phyloP scores from a whole-genome alignment of 2,797 vertebrate genomes.

The Scomberomorus guttatus region DNA sequence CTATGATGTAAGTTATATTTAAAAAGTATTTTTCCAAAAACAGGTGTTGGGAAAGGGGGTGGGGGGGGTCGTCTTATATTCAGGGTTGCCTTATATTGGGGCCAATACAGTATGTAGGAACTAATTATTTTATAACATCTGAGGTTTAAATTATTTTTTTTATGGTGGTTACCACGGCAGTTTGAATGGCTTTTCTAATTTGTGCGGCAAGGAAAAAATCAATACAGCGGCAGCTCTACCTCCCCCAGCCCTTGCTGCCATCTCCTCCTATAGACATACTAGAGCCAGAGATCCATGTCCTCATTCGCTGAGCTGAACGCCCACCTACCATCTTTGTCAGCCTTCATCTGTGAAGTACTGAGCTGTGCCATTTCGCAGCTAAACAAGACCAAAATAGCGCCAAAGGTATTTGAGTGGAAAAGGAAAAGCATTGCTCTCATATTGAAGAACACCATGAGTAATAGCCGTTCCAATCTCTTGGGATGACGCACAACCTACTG shows the following conservation, averaged over 20 bases:
- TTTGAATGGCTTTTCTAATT: no score
- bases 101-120: no score
- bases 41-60: no score
- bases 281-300: slow-evolving; percentile 58
- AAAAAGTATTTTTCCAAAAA: no score
- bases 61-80: no score
- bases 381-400: slow-evolving; percentile 75
- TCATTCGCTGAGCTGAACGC: slow-evolving; percentile 64
- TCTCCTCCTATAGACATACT: slow-evolving; percentile 46
- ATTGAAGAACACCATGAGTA: slow-evolving; percentile 68
- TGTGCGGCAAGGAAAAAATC: no score
- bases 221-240: no score
- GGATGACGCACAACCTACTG: slow-evolving; percentile 69
- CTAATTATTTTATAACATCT: no score
- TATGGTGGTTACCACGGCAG: no score
- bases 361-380: slow-evolving; percentile 70
- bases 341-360: slow-evolving; percentile 70
- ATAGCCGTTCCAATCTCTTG: slow-evolving; percentile 67
- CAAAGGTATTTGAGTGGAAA: slow-evolving; percentile 68
- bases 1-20: no score
- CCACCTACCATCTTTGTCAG: slow-evolving; percentile 72
- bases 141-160: no score
- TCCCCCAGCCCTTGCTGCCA: slow-evolving; percentile 15
- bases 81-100: no score
- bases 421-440: slow-evolving; percentile 63